Percentiles rank a stretch among this genome's conserved stretches.
Conservation (phyloP, 2,888 invertebrate species). For the Ptychoptera contaminata region DNA sequence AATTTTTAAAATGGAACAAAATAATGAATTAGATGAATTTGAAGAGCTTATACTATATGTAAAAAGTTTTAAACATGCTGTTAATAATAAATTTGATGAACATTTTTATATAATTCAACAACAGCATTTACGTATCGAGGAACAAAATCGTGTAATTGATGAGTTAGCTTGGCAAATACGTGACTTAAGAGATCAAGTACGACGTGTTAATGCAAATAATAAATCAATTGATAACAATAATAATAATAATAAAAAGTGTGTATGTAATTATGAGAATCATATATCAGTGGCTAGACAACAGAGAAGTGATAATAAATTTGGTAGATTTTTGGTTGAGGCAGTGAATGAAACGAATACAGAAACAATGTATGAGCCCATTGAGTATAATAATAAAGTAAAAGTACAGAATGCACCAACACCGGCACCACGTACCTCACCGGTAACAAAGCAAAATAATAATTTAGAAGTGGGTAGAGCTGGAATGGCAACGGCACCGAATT, state of each 20-base stretch:
- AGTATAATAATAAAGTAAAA: too few relatives aligned
- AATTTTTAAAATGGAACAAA: too few relatives aligned
- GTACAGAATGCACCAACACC: too few relatives aligned
- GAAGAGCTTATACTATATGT: constrained; percentile 2
- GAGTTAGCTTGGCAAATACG: constrained; percentile 8
- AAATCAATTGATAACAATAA: not conserved
- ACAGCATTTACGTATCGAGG: constrained; percentile 5
- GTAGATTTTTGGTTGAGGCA: too few relatives aligned
- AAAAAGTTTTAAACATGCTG: constrained; percentile 1
- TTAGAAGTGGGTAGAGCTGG: too few relatives aligned
- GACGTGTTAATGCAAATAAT: constrained; percentile 3
- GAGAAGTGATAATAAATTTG: too few relatives aligned
- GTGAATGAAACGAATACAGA: too few relatives aligned
- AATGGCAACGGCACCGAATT: too few relatives aligned
- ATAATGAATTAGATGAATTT: constrained; percentile 5
- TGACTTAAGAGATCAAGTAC: constrained; percentile 6
- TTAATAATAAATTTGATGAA: constrained; percentile 5
- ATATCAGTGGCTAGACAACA: not conserved
- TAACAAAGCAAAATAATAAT: too few relatives aligned
- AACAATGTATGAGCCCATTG: too few relatives aligned
- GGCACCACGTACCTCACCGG: too few relatives aligned
- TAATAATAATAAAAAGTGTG: not conserved
- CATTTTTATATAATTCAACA: constrained; percentile 5
- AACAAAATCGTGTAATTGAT: constrained; percentile 6
- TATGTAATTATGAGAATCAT: constrained; percentile 6